Percentiles rank a stretch among this genome's conserved stretches.
Evolutionary conservation across 2,888 invertebrate genomes (phyloP).

Genomic region (Andrena camellia): DNA sequence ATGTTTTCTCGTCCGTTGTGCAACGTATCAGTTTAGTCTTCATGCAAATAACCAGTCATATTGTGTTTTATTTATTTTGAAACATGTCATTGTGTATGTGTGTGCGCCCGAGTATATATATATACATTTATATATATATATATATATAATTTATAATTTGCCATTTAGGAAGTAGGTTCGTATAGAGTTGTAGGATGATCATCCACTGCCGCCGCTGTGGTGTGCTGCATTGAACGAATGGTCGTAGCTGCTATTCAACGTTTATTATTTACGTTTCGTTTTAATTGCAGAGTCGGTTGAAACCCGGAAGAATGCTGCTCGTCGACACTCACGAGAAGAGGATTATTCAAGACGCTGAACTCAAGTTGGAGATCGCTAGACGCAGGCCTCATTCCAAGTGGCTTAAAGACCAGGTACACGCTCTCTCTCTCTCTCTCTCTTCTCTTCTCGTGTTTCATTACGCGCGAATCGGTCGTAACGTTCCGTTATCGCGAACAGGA

Average conservation of each 20-base stretch:
- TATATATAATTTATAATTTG: conserved; percentile 76
- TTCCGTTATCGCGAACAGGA: too few relatives aligned
- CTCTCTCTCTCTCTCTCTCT: too few relatives aligned
- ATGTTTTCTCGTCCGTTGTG: conserved; percentile 43
- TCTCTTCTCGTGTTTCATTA: conserved; percentile 27
- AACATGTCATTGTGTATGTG: conserved; percentile 77
- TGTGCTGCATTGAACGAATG: conserved; percentile 70
- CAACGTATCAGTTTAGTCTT: conserved; percentile 65
- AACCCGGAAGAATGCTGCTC: conserved; percentile 98
- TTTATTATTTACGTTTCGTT: conserved; percentile 76
- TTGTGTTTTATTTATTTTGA: conserved; percentile 82
- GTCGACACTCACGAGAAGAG: conserved; percentile 97
- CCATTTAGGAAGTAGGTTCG: conserved; percentile 83
- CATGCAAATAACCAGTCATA: conserved; percentile 69
- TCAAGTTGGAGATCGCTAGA: conserved; percentile 94
- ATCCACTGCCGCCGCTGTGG: conserved; percentile 82
- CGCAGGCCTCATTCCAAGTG: conserved; percentile 96
- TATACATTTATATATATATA: too few relatives aligned
- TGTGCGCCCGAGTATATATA: conserved; percentile 47
- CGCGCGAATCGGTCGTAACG: neutral
- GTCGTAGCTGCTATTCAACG: conserved; percentile 69
- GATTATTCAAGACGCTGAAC: conserved; percentile 96
- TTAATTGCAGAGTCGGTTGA: conserved; percentile 94
- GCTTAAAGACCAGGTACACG: conserved; percentile 93
- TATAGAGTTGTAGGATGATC: conserved; percentile 82